Base-by-base conservation (phyloP, 2,888 invertebrate species). In the Amphipyra tragopoginis region DNA sequence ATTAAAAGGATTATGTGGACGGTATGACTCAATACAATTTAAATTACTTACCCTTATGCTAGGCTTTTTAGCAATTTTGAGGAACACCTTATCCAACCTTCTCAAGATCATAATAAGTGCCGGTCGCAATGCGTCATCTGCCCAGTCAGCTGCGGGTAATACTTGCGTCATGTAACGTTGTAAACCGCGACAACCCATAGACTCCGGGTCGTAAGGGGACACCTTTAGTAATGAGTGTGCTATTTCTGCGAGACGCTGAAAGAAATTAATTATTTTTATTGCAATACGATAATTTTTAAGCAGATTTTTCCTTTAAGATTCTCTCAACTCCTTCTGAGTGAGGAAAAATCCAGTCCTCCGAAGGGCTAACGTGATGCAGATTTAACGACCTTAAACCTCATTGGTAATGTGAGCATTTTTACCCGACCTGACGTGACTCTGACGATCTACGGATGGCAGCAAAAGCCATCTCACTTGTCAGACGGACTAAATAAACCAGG, bases 191-290 rank as follows among this genome's bases (percentile, higher is more conserved):
- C 99, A 99, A 0, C 97, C 98, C 98, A 99, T 99, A 0, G 99
- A 99, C 77, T 97, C 97, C 0, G 99, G 98, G 93, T 99, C 99
- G 90, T 99, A 99, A 0, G 99, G 99, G 0, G 99, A 99, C 15
- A 99, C 97, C 94, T 99, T 99, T 14, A 99, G 95, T 13, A 99
- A 94, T 9, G 98, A 98, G 88, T 99, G 98, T 0, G 99, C 99
- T 72, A 99, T 98, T 82, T 99, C 99, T 0, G 99, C 99, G 54
- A 99, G 93, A 54, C 99, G 96, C 98, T 98, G 88, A 0, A 72
- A 51, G 5, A 14, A 42, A 42, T 14, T 7, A 14, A 42, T 15
- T 8, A 15, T 2, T 21, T 1, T 21, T 21, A 21, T 21, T 21
- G 21, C 21, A 21, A 21, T 21, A 3, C n/a, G 21, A 21, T 21